Conservation (phyloP, 2,888 invertebrate species). For the Emesis furor region DNA sequence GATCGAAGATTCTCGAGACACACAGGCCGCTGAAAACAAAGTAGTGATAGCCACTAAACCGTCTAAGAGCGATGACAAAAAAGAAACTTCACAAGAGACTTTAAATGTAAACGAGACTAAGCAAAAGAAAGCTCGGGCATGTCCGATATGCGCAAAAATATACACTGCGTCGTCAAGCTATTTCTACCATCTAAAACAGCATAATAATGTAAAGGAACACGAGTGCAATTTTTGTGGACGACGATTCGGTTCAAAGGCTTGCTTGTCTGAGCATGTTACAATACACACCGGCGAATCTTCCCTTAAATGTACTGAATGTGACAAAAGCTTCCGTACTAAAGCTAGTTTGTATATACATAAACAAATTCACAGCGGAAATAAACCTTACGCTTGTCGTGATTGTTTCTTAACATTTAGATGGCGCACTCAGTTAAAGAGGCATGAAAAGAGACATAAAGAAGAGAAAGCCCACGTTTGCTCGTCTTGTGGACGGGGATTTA, state of each 20-base stretch:
- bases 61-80: neutral
- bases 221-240: constrained; percentile 89
- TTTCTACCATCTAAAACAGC: constrained; percentile 91
- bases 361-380: constrained; percentile 85
- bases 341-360: constrained; percentile 90
- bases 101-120: constrained; percentile 38
- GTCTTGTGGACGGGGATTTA: neutral
- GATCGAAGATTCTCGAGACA: constrained; percentile 83
- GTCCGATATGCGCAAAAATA: constrained; percentile 87
- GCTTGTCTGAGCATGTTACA: constrained; percentile 86
- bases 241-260: constrained; percentile 86
- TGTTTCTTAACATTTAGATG: constrained; percentile 88
- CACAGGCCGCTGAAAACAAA: constrained; percentile 49
- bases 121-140: constrained; percentile 82
- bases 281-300: constrained; percentile 86
- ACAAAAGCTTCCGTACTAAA: constrained; percentile 87
- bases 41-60: neutral
- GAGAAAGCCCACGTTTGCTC: constrained; percentile 15
- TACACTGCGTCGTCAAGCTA: constrained; percentile 89
- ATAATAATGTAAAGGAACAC: constrained; percentile 86
- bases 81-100: constrained; percentile 21
- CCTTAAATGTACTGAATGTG: constrained; percentile 87
- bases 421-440: constrained; percentile 66
- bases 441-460: constrained; percentile 14
- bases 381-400: constrained; percentile 77